Evolutionary conservation across 2,888 invertebrate species (phyloP), one percentile per base, ranked within the genome.

Genomic region (Scelioninae gen. 1): DNA sequence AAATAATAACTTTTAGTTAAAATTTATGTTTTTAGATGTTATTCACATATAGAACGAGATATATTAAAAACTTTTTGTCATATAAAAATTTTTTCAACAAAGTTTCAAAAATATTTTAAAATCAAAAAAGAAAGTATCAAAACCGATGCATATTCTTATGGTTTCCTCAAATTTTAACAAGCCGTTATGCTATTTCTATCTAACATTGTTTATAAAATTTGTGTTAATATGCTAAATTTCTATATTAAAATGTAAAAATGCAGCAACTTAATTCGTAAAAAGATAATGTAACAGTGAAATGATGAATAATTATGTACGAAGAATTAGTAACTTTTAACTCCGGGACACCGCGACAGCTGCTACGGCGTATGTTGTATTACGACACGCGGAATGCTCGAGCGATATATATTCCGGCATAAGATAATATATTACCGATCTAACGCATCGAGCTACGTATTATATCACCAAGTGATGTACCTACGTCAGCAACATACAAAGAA

Each of bases 341-440:
- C 7, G 40, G 40, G 58, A 7, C 23, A 11, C 10, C 38, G 6
- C 40, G 58, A 16, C 58, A 58, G 23, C 58, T 58, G 58, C 32
- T 13, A 32, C 9, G 13, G 13, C 11, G 15, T 10, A 43, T n/a
- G 60, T 29, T 62, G 34, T 34, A 63, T 49, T 34, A 58, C 58
- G 40, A 16, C 29, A 40, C 40, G 69, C 58, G 2, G 34, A 69
- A 58, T 40, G 55, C 32, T 43, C 68, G 31, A 31, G 47, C 49
- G 9, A 60, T 71, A 71, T 71, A 71, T 32, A 49, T 34, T 32
- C 40, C 40, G 38, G 7, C 49, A 51, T 15, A 53, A 66, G 45
- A 51, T 38, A 65, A 65, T 65, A 51, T 38, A 65, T 65, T 51
- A 65, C 34, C 51, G 51, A 65, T 62, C 51, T 53, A 49, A 31